Percentiles rank a stretch among this genome's conserved stretches.
These are phyloP conservation scores for Conchocele bisecta DNA, from an alignment of 2,888 invertebrate genomes.

Conservation along the genomic window DNA sequence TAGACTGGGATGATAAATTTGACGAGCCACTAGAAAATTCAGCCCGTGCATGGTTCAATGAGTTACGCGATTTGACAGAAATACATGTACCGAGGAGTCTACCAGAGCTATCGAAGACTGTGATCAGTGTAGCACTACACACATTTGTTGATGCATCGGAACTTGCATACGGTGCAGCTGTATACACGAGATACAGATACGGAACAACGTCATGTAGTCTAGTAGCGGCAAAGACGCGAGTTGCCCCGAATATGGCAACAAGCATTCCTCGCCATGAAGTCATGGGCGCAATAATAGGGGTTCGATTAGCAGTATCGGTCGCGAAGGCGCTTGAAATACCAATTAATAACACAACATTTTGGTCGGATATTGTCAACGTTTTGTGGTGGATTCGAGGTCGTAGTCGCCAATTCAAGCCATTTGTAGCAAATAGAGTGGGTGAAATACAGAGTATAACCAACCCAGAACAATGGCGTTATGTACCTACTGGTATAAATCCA, in stretches of 20 bases:
- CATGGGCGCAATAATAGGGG: constrained; percentile 14
- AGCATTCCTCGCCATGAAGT: constrained; percentile 32
- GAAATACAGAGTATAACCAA: constrained; percentile 28
- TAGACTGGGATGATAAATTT: no score
- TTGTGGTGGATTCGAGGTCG: constrained; percentile 37
- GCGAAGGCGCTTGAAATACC: not conserved
- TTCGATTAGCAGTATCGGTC: not conserved
- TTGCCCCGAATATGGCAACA: constrained; percentile 29
- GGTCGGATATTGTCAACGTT: constrained; percentile 1
- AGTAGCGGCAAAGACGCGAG: constrained; percentile 26
- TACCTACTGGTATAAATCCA: constrained; percentile 4
- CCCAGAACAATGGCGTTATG: constrained; percentile 13
- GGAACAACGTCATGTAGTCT: not conserved
- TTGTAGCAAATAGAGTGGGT: constrained; percentile 51
- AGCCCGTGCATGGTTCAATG: no score
- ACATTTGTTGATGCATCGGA: no score
- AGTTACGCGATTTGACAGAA: no score
- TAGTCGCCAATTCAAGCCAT: constrained; percentile 34
- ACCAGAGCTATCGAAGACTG: no score
- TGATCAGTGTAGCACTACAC: no score
- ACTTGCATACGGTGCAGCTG: no score
- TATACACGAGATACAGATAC: no score
- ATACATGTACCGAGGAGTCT: no score
- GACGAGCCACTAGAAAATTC: no score
- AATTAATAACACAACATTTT: not conserved